Evolutionary conservation across 2,888 invertebrate species (phyloP), one percentile per base, ranked within the genome.

Genomic region (Lasius fuliginosus): DNA sequence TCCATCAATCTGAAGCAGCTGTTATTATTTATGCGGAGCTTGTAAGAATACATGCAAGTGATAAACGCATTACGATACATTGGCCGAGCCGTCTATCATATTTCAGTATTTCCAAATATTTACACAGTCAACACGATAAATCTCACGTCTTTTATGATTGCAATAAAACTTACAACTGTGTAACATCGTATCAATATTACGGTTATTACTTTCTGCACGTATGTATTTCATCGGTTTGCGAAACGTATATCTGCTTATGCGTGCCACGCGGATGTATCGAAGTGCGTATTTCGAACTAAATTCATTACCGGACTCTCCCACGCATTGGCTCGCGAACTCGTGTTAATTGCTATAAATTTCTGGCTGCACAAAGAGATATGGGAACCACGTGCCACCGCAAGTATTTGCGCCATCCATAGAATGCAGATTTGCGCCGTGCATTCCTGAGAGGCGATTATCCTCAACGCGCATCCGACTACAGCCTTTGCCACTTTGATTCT

Each of bases 391-490:
- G 87, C 86, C 86, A 85, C 89, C 83, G 84, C 84, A 85, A 86
- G 85, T 85, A 89, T 90, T 88, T 83, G 87, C 84, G 90, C 90
- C 83, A 89, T 85, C 90, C 91, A 89, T 92, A 93, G 93, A 93
- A 94, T 94, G 93, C 93, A 93, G 92, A 94, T 93, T 93, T 90
- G 86, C 87, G 83, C 82, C 89, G 85, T 82, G 89, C 90, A 91
- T 92, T 92, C 92, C 90, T 87, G 82, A 84, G 82, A 85, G 89
- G 88, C 89, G 92, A 92, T 90, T 91, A 88, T 76, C 85, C 91
- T 82, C 79, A 8, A 75, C 75, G 83, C 82, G 73, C 81, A 68
- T 76, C 69, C 79, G 42, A 33, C 46, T 68, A 75, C 81, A 86
- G 82, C 68, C 56, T 77, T 83, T 83, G 27, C 67, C 82, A 68